A percentile compares a stretch with the other conserved stretches of the same genome.
phyloP scores from a whole-genome alignment of 2,113 vertebrate genomes.

The Carettochelys insculpta region DNA sequence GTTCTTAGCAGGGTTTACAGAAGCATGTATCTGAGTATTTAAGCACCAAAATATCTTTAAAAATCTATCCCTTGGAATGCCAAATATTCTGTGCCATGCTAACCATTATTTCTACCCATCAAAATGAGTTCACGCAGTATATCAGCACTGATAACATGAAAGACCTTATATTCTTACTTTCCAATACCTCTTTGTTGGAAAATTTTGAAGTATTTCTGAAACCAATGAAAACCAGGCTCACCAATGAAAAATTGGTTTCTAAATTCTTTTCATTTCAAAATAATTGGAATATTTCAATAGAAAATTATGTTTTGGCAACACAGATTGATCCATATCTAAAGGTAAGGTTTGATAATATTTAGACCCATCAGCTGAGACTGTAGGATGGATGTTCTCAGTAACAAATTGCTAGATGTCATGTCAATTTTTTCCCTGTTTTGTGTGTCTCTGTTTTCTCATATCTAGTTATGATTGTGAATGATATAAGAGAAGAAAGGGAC shows the following conservation, averaged over 20 bases:
- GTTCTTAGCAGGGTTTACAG: not conserved
- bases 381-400: not conserved
- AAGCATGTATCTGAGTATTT: not conserved
- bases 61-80: not conserved
- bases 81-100: accelerated
- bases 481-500: too few relatives aligned
- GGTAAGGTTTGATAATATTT: not conserved
- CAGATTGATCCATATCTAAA: not conserved
- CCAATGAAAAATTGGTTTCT: accelerated
- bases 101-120: not conserved
- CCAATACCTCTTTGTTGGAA: not conserved
- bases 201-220: not conserved
- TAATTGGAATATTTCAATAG: not conserved
- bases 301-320: not conserved
- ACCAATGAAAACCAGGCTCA: not conserved
- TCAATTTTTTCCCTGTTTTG: not conserved
- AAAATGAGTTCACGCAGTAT: not conserved
- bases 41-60: not conserved
- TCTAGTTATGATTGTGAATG: not conserved
- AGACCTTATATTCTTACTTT: accelerated
- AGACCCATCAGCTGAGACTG: not conserved
- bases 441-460: not conserved
- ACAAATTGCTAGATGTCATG: slow-evolving; percentile 11
- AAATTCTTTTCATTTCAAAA: accelerated
- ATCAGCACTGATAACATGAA: not conserved